Base-by-base conservation (phyloP, 1,140 invertebrate species). In the Drosophila bocki region DNA sequence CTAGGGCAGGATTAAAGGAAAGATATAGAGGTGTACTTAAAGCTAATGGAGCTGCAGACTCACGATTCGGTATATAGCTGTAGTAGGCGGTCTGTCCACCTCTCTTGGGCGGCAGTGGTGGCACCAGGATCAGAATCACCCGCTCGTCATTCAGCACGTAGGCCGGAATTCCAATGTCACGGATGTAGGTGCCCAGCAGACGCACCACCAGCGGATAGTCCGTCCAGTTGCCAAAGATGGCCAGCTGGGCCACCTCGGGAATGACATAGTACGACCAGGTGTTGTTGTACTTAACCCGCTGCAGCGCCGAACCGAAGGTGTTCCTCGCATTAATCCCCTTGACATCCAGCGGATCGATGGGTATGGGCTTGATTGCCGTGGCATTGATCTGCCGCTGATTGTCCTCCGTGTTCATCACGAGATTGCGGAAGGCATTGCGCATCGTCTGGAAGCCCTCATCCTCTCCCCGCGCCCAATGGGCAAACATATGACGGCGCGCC, bases 1-100 rank as follows among this genome's bases (percentile, higher is more conserved):
- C 95, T 96, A 39, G 4, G 12, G 4, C 8, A 26, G 87, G 3
- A 17, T 90, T 53, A 94, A 94, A 77, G 1, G 6, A 56, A 5
- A 3, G n/a, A 9, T 22, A 5, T 13, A 35, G 51, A n/a, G 7
- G 5, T 7, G 3, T 9, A 8, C 0, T 67, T 29, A 15, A 3
- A 17, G 29, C 45, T 4, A 44, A 3, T 12, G 15, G 3, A 12
- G 3, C 1, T 13, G 3, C 13, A 3, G 19, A 77, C 88, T 88
- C 37, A 93, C 92, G 74, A 47, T 79, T 87, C n/a, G 80, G 75
- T 51, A 88, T 82, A 71, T 93, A 93, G 44, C 81, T 87, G 57
- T 91, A 92, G 60, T 54, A 80, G 60, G 80, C 50, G 8, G 81
- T 78, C 15, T 80, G 64, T 1, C 69, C 63, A 5, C 80, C 77